phyloP scores from a whole-genome alignment of 2,113 vertebrate species.

The Forbesichthys agassizii region DNA sequence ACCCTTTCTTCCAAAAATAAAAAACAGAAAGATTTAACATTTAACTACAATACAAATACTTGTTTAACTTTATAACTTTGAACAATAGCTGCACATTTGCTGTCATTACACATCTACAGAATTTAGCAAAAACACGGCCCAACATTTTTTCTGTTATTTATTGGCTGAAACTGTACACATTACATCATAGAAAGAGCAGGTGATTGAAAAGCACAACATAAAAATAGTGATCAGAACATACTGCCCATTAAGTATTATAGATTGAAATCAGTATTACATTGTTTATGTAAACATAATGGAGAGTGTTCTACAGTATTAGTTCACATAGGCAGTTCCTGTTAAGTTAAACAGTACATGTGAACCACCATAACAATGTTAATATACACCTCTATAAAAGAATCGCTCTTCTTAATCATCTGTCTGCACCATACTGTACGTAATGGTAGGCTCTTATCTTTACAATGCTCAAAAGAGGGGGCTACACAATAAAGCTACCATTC shows the following conservation, averaged over 20 bases:
- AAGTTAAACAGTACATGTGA: background rate
- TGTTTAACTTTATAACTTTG: no score
- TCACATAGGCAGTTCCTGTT: background rate
- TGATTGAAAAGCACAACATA: conserved; percentile 60
- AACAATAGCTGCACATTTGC: no score
- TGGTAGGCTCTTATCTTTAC: conserved; percentile 49
- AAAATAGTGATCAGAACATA: conserved; percentile 10
- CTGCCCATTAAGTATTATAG: conserved; percentile 12
- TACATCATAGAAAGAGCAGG: conserved; percentile 21
- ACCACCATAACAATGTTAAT: conserved; percentile 48
- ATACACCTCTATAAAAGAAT: conserved; percentile 38
- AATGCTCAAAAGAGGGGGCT: conserved; percentile 31
- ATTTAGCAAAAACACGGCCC: conserved; percentile 19
- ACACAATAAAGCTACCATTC: background rate
- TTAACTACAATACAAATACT: no score
- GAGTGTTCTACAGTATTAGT: conserved; percentile 18
- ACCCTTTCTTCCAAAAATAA: no score
- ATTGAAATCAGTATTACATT: background rate
- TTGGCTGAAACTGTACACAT: background rate
- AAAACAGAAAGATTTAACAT: no score
- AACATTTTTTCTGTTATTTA: background rate
- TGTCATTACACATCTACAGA: background rate
- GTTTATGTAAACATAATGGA: conserved; percentile 10
- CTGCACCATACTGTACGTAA: conserved; percentile 21
- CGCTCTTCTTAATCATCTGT: conserved; percentile 40